Evolutionary conservation across 2,888 invertebrate genomes (phyloP).

Genomic region (Andrena marginata): DNA sequence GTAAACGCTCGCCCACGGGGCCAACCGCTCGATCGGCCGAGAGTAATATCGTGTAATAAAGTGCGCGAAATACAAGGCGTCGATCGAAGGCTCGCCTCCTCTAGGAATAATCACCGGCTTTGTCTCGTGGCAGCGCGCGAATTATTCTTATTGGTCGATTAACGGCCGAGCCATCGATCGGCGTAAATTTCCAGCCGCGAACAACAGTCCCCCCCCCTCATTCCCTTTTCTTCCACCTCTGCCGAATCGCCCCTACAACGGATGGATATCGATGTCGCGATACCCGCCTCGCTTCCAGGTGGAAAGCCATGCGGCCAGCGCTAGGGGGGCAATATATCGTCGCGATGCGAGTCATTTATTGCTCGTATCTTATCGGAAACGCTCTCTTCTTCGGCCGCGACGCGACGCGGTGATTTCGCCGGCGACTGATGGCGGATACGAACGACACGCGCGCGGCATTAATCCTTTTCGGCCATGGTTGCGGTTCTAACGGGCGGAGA

Average conservation of each 20-base stretch:
- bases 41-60: constrained; percentile 67
- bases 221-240: constrained; percentile 4
- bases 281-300: constrained; percentile 33
- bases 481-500: constrained; percentile 5
- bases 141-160: constrained; percentile 61
- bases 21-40: constrained; percentile 3
- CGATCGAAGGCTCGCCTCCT: constrained; percentile 42
- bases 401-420: constrained; percentile 30
- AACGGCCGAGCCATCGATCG: constrained; percentile 57
- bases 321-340: constrained; percentile 43
- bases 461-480: constrained; percentile 23
- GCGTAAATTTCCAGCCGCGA: constrained; percentile 56
- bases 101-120: constrained; percentile 52
- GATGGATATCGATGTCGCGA: constrained; percentile 33
- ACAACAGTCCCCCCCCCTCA: constrained; percentile 4
- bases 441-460: constrained; percentile 35
- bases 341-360: constrained; percentile 62
- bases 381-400: constrained; percentile 39
- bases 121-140: constrained; percentile 35
- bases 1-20: constrained; percentile 71
- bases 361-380: constrained; percentile 66
- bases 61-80: constrained; percentile 62
- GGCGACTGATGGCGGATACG: constrained; percentile 21
- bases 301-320: constrained; percentile 38
- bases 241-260: constrained; percentile 1